A percentile compares a stretch with the other conserved stretches of the same genome.
These are phyloP conservation scores for Stenodema calcarata DNA, from an alignment of 2,888 invertebrate genomes.

Conservation along the genomic window DNA sequence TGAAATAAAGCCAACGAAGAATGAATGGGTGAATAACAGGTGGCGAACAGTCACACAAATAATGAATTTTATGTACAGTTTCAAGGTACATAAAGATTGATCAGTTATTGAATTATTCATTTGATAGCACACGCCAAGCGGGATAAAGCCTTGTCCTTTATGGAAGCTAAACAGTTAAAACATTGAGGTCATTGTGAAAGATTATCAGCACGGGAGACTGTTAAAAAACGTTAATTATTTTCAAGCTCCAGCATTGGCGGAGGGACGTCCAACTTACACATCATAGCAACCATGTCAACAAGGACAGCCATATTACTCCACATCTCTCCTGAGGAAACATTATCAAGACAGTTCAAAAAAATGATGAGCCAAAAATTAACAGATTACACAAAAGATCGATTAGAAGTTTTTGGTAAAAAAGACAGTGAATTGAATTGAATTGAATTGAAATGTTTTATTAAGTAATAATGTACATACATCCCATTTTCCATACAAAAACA, in stretches of 20 bases:
- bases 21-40: neutral
- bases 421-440: no score
- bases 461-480: no score
- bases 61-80: no score
- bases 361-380: neutral
- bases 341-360: neutral
- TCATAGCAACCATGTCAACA: conserved; percentile 42
- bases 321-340: neutral
- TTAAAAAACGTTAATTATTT: neutral
- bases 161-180: neutral
- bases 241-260: neutral
- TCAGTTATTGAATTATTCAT: no score
- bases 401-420: no score
- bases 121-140: neutral
- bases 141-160: neutral
- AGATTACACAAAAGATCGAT: neutral
- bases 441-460: no score
- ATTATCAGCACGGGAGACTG: neutral
- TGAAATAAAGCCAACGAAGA: no score
- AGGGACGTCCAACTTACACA: conserved; percentile 1
- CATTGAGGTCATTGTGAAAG: neutral
- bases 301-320: conserved; percentile 32
- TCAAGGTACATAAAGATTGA: no score
- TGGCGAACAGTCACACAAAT: no score
- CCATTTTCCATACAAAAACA: no score